Percentiles rank a stretch among this genome's conserved stretches.
These are phyloP conservation scores for Arothron firmamentum DNA, from an alignment of 2,113 vertebrate genomes.

Conservation along the genomic window DNA sequence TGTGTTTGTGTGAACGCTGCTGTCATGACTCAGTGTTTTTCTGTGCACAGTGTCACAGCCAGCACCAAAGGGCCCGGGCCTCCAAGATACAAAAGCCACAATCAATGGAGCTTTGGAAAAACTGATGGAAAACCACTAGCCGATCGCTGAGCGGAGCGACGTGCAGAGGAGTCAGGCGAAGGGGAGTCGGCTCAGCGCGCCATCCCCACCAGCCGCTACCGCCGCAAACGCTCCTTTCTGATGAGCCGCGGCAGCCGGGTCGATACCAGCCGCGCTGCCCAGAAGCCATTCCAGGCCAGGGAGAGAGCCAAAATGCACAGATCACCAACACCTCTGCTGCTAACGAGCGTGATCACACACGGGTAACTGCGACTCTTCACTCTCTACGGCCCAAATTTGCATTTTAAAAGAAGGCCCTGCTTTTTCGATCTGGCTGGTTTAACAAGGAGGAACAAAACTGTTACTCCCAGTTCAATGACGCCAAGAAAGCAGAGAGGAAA, in stretches of 20 bases:
- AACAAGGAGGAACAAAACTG: constrained; percentile 22
- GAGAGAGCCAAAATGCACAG: neutral
- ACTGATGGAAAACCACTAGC: constrained; percentile 67
- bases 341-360: constrained; percentile 19
- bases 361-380: constrained; percentile 5
- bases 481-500: neutral
- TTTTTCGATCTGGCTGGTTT: constrained; percentile 34
- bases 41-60: constrained; percentile 50
- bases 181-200: constrained; percentile 20
- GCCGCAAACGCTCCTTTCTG: neutral
- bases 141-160: constrained; percentile 41
- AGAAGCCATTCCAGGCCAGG: neutral
- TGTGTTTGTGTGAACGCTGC: constrained; percentile 29
- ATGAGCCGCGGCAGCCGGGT: constrained; percentile 11
- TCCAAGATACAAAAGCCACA: constrained; percentile 47
- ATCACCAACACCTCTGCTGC: constrained; percentile 6
- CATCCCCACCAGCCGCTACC: constrained; percentile 8
- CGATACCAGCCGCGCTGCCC: constrained; percentile 27
- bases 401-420: constrained; percentile 32
- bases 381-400: constrained; percentile 25
- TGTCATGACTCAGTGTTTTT: constrained; percentile 61
- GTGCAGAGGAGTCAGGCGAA: constrained; percentile 14
- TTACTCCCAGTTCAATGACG: constrained; percentile 16
- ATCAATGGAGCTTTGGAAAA: constrained; percentile 74
- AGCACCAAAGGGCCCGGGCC: constrained; percentile 44